Base-by-base conservation (phyloP, 2,113 vertebrate genomes). In the Nothobranchius kuhntae region DNA sequence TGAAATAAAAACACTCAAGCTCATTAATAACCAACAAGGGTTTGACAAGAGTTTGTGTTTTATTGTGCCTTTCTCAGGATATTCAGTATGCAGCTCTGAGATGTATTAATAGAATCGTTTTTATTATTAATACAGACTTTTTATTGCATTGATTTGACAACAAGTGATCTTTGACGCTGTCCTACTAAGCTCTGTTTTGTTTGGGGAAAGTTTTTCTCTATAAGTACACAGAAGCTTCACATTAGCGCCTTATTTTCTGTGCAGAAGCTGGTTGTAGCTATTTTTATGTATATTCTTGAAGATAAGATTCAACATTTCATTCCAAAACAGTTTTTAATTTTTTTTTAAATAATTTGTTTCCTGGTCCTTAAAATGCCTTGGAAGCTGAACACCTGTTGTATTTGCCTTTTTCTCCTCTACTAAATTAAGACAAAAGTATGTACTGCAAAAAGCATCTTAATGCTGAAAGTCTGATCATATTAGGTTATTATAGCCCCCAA, bases 31-130 rank as follows among this genome's bases (percentile, higher is more conserved):
- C 0, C 45, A 15, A 13, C 13, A 26, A 74, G 61, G 9, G 53
- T 46, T 47, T 1, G 9, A 55, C n/a, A 44, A 26, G 42, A 56
- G 42, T 80, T 75, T 45, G 6, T 55, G 5, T 56, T 71, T 84
- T 89, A 87, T 84, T 87, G 75, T 75, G 66, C 42, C 59, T 75
- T 77, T 60, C 63, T 81, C 77, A 68, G 76, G 80, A 77, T 63
- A 81, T 59, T 81, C 68, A 82, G 26, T 12, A 46, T 53, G 53
- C 24, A 71, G 71, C 59, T 75, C 59, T 6, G 66, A 62, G 44
- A 73, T 56, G 11, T 53, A 73, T 13, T 24, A 1, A 66, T 24
- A 54, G 30, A 30, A 4, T 30, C 11, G 56, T 30, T 40, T 45
- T 3, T 60, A 13, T 56, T 42, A 36, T 44, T 76, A 45, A 17